Evolutionary conservation across 2,113 vertebrate species (phyloP).

Genomic region (Pangasianodon hypophthalmus): DNA sequence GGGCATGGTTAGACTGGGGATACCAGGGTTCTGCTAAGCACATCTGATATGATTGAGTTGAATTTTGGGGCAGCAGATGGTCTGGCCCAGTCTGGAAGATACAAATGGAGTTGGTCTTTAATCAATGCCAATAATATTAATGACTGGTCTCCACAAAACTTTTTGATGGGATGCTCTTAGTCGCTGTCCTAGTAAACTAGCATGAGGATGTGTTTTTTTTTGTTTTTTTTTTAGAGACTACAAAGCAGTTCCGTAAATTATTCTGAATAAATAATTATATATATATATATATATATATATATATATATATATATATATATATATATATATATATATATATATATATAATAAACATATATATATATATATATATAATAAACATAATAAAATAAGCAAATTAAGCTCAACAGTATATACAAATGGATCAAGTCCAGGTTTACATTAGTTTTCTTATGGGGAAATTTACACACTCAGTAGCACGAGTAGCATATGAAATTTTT

Average conservation of each 20-base stretch:
- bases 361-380: too few species aligned
- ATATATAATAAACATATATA: too few species aligned
- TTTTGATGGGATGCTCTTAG: not conserved
- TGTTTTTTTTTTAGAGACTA: not conserved
- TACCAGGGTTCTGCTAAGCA: not conserved
- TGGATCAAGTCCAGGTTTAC: not conserved
- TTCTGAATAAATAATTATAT: not conserved
- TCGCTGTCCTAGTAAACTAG: not conserved
- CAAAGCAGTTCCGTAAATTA: not conserved
- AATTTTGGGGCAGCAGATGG: conserved; percentile 1
- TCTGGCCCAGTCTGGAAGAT: not conserved
- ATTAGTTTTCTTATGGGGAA: not conserved
- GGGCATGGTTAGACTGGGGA: not conserved
- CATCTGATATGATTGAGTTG: not conserved
- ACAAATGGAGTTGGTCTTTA: conserved; percentile 3
- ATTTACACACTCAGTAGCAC: not conserved
- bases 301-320: too few species aligned
- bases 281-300: too few species aligned
- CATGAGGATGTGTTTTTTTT: not conserved
- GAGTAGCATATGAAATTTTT: too few species aligned
- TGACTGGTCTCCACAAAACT: not conserved
- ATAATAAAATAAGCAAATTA: not conserved
- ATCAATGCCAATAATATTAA: not conserved
- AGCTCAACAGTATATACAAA: not conserved
- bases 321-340: too few species aligned